Evolutionary conservation across 2,797 vertebrate species (phyloP).

Genomic region (Cyclura pinguis): DNA sequence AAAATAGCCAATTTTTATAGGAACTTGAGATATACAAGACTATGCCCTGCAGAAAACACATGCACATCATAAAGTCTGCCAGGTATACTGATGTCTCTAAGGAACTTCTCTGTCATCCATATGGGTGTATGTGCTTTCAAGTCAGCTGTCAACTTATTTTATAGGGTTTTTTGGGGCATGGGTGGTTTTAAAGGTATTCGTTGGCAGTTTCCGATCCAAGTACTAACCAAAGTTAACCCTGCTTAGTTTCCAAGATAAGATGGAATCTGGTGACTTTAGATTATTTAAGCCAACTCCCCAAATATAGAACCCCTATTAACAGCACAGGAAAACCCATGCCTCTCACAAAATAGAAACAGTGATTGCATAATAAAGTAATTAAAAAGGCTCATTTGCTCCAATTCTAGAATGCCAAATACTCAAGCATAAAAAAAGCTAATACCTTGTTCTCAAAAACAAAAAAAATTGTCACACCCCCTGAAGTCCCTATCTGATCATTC

Average conservation of each 20-base stretch:
- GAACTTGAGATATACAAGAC: conserved; percentile 7
- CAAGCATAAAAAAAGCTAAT: background rate
- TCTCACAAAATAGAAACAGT: too few species aligned
- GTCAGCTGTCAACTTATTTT: too few species aligned
- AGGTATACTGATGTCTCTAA: background rate
- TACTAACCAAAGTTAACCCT: too few species aligned
- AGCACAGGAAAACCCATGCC: too few species aligned
- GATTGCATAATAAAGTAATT: background rate
- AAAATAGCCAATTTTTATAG: conserved; percentile 10
- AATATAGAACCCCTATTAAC: too few species aligned
- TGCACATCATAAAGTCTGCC: background rate
- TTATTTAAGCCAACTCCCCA: too few species aligned
- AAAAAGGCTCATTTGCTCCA: background rate
- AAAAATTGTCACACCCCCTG: background rate
- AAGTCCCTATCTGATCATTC: background rate
- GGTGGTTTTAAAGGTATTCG: too few species aligned
- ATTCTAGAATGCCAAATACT: background rate
- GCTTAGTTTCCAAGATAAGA: too few species aligned
- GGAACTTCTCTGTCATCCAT: background rate
- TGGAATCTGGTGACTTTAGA: too few species aligned
- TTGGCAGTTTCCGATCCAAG: too few species aligned
- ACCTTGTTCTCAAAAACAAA: background rate
- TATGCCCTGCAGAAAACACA: background rate
- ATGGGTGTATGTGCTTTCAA: too few species aligned
- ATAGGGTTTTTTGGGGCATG: too few species aligned